Evolutionary conservation across 2,888 invertebrate genomes (phyloP).

Genomic region (Labia minor): DNA sequence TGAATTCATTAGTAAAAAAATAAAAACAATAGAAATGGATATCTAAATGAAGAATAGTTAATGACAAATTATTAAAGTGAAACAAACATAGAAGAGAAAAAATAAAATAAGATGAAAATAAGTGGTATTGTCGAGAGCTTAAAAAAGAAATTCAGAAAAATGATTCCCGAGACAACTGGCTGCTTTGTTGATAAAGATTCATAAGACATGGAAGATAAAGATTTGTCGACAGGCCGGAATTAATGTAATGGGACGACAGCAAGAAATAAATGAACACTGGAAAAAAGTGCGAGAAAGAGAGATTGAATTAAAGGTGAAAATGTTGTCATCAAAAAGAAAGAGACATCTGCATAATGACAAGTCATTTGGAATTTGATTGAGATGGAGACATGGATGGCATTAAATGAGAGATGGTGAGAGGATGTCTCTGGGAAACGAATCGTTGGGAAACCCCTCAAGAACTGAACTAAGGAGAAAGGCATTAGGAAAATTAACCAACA

Average conservation of each 20-base stretch:
- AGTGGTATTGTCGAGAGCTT: neutral
- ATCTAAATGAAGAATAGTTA: too few species aligned
- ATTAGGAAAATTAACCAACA: conserved; percentile 4
- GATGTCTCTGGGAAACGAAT: too few species aligned
- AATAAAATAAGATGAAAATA: neutral
- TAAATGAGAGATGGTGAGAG: neutral
- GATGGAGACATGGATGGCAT: neutral
- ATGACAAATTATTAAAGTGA: neutral
- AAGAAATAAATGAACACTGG: neutral
- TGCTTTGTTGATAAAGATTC: conserved; percentile 13
- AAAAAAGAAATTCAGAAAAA: neutral
- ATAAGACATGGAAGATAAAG: neutral
- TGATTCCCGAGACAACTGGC: neutral
- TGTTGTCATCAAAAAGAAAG: neutral
- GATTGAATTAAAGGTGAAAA: neutral
- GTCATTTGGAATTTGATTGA: neutral
- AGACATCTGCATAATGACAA: neutral
- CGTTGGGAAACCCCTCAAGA: too few species aligned
- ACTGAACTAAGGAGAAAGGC: neutral
- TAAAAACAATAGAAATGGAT: too few species aligned
- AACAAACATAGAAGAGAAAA: neutral
- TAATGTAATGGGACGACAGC: neutral
- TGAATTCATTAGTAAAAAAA: neutral
- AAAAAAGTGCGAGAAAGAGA: neutral
- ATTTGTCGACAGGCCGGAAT: conserved; percentile 2